phyloP scores from a whole-genome alignment of 30 jellyfish, hydroid and myxozoan genomes.

The Aurelia coerulea region DNA sequence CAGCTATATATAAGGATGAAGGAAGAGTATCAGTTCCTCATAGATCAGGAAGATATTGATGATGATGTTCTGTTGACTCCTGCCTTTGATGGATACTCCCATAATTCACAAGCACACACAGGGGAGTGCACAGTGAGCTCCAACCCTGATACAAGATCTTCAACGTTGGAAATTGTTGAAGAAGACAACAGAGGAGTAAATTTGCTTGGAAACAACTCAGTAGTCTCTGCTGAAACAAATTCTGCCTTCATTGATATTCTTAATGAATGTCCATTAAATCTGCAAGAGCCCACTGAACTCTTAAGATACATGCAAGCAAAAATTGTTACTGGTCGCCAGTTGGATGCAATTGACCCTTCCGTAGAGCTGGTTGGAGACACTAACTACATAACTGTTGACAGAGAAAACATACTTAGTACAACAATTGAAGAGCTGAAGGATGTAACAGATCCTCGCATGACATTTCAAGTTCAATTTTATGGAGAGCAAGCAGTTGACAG shows the following conservation, averaged over 20 bases:
- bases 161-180: too few species aligned
- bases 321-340: constrained; percentile 41
- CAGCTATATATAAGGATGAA: constrained; percentile 28
- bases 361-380: constrained; percentile 44
- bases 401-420: constrained; percentile 22
- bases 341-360: constrained; percentile 22
- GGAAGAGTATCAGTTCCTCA: constrained; percentile 14
- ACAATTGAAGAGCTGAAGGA: constrained; percentile 46
- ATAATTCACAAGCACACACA: neutral
- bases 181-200: too few species aligned
- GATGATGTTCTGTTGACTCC: constrained; percentile 2
- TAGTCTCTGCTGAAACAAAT: neutral
- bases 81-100: neutral
- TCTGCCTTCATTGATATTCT: neutral
- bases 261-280: constrained; percentile 1
- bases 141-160: neutral
- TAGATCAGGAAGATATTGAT: constrained; percentile 28
- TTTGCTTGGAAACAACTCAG: too few species aligned
- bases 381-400: constrained; percentile 48
- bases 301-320: constrained; percentile 36
- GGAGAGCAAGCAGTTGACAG: constrained; percentile 63
- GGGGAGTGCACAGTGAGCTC: constrained; percentile 10
- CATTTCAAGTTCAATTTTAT: constrained; percentile 42
- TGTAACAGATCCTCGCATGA: constrained; percentile 29
- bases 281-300: constrained; percentile 35